These are phyloP conservation scores for Scaptodrosophila latifasciaeformis DNA, from an alignment of 2,888 invertebrate genomes.

Conservation along the genomic window DNA sequence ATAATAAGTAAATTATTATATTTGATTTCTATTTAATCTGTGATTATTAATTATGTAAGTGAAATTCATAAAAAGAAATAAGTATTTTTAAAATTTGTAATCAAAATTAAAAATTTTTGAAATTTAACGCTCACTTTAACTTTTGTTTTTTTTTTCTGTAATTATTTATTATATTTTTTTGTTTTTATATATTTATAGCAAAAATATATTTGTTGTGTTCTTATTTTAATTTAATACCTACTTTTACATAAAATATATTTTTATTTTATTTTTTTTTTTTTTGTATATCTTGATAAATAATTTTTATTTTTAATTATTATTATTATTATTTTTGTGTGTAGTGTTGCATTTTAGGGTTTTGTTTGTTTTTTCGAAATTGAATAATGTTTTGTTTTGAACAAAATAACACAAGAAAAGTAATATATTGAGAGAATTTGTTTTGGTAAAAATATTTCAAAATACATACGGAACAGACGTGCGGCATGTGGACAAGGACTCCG, in stretches of 20 bases:
- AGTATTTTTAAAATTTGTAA: not conserved
- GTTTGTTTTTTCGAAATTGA: constrained; percentile 6
- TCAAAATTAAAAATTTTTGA: not conserved
- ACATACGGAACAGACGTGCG: constrained; percentile 86
- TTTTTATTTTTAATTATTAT: constrained; percentile 20
- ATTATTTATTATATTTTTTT: constrained; percentile 19
- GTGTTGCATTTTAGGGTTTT: constrained; percentile 22
- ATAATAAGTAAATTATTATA: not conserved
- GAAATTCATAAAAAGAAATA: constrained; percentile 2
- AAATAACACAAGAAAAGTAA: constrained; percentile 40
- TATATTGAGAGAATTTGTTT: constrained; percentile 16
- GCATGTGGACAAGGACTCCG: constrained; percentile 93
- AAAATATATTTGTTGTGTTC: constrained; percentile 21
- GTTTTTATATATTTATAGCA: constrained; percentile 32
- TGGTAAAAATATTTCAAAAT: constrained; percentile 30
- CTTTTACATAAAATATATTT: constrained; percentile 47
- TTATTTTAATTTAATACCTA: constrained; percentile 59
- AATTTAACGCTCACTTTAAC: constrained; percentile 37
- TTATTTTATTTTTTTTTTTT: constrained; percentile 11
- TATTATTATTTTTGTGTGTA: constrained; percentile 21
- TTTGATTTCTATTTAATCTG: too few species aligned
- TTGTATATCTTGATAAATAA: too few species aligned
- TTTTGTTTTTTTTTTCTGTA: constrained; percentile 13
- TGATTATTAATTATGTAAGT: not conserved
- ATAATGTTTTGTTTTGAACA: constrained; percentile 38